These are phyloP conservation scores for Hemicordylus capensis DNA, from an alignment of 2,113 vertebrate genomes.

Conservation along the genomic window DNA sequence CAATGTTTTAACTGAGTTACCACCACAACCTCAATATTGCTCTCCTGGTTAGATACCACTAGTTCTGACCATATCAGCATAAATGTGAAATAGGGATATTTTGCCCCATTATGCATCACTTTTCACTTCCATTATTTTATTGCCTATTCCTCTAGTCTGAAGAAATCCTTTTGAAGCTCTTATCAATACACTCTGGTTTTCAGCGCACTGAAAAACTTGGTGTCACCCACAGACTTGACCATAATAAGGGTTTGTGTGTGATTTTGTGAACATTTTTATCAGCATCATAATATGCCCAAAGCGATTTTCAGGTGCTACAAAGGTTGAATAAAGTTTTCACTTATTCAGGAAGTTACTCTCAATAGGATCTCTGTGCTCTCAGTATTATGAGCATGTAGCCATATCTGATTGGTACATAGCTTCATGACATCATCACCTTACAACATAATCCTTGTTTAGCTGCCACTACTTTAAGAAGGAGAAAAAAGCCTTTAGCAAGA, in stretches of 20 bases:
- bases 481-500: background rate
- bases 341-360: background rate
- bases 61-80: too few species aligned
- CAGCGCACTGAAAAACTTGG: too few species aligned
- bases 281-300: background rate
- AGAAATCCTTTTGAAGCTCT: too few species aligned
- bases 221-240: too few species aligned
- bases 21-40: too few species aligned
- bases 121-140: too few species aligned
- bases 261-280: background rate
- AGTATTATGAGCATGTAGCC: background rate
- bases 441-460: background rate
- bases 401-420: background rate
- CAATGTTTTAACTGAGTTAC: too few species aligned
- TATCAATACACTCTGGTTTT: too few species aligned
- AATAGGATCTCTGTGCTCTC: background rate
- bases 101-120: too few species aligned
- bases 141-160: too few species aligned
- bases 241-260: background rate
- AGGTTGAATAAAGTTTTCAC: background rate
- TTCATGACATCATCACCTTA: background rate
- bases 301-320: background rate
- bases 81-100: too few species aligned
- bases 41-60: too few species aligned
- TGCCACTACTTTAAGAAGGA: background rate